These are phyloP conservation scores for Synanthedon myopaeformis DNA, from an alignment of 2,888 invertebrate genomes.

Conservation along the genomic window DNA sequence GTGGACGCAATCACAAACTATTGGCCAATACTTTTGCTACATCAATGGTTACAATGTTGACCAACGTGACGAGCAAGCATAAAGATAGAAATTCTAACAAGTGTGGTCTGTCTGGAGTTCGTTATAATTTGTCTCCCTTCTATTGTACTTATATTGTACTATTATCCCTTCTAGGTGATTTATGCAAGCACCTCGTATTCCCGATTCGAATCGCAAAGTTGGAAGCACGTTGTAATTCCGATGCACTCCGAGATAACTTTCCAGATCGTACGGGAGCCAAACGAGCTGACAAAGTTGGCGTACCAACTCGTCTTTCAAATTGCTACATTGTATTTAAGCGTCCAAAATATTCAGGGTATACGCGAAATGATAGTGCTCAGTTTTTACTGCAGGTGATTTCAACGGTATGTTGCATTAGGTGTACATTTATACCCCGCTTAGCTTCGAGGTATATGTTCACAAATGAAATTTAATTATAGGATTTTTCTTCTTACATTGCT, in stretches of 20 bases:
- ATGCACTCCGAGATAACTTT: constrained; percentile 62
- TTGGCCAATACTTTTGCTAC: too few relatives aligned
- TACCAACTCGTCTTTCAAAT: constrained; percentile 21
- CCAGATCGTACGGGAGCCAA: constrained; percentile 41
- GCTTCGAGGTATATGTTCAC: too few relatives aligned
- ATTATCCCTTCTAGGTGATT: constrained; percentile 30
- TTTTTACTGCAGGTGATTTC: not conserved
- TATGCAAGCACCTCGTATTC: constrained; percentile 24
- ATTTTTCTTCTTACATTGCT: too few relatives aligned
- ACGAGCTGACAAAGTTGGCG: constrained; percentile 56
- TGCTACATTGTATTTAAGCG: constrained; percentile 27
- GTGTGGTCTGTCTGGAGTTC: too few relatives aligned
- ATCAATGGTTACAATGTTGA: too few relatives aligned
- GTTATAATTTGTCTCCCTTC: too few relatives aligned
- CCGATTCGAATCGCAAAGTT: constrained; percentile 49
- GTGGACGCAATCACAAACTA: too few relatives aligned
- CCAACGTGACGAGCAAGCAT: too few relatives aligned
- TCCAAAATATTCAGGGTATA: constrained; percentile 2
- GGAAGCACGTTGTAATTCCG: constrained; percentile 53
- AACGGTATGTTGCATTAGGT: not conserved
- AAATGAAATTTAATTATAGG: too few relatives aligned
- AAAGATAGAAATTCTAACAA: too few relatives aligned
- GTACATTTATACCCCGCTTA: not conserved
- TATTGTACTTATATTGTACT: too few relatives aligned
- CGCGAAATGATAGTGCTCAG: constrained; percentile 20